Base-by-base conservation (phyloP, 2,888 invertebrate species). In the Volucella inflata region DNA sequence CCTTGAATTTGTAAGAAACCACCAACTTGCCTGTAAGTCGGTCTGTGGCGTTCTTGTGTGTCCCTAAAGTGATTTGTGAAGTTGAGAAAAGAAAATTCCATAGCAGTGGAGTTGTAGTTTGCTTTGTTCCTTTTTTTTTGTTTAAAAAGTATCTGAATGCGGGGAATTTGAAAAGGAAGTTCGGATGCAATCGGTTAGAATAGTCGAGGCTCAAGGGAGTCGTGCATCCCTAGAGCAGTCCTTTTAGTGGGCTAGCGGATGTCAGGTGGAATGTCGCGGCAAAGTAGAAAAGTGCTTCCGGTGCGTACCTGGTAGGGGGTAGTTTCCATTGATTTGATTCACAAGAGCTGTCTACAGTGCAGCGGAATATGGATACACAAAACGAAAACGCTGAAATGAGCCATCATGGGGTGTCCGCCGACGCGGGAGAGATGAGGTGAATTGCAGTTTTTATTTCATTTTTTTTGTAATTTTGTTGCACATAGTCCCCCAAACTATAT, bases 201-300 rank as follows among this genome's bases (percentile, higher is more conserved):
- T 44, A 75, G 65, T 71, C n/a, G 50, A 21, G 21, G 12, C 17
- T 36, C 42, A 16, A 8, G 50, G 36, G 71, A 62, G 21, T 64
- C 59, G 30, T 72, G 64, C 67, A 55, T 36, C 44, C 44, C 51
- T 11, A 30, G 44, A 53, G 42, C 36, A 38, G 72, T 70, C 77
- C 46, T 55, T 60, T 30, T 38, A 71, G 17, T 51, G 65, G 72
- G 62, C 62, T 46, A 42, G 67, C 42, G 60, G 42, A 62, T 67
- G 57, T 44, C 57, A 50, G 67, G 76, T 85, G 77, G 77, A 76
- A 51, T 85, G 76, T 42, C 85, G 72, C 68, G 71, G 62, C 68
- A 77, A 81, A 80, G 65, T 84, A 67, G 62, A 76, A 77, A 81
- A 80, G 65, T 84, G 74, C 71, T 42, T 2, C 55, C 78, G 57